A percentile compares a stretch with the other conserved stretches of the same genome.
phyloP scores from a whole-genome alignment of 2,113 vertebrate species.

The Rhabdornis inornatus region DNA sequence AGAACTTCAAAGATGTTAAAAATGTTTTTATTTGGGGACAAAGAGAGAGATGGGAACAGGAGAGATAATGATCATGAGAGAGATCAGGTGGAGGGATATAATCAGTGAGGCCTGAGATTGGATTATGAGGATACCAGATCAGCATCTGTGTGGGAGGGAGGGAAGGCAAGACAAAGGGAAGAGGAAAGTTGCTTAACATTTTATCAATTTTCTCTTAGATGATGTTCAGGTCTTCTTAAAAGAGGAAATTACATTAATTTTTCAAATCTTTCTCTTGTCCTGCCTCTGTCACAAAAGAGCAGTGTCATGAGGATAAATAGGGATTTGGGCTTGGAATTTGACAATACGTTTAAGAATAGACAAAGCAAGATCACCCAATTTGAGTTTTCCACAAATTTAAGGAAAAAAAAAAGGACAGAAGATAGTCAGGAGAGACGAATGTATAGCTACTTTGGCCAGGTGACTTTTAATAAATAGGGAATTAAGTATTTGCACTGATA shows the following conservation, averaged over 20 bases:
- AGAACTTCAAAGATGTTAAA: not conserved
- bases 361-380: not conserved
- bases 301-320: accelerated
- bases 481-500: not conserved
- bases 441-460: not conserved
- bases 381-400: not conserved
- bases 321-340: not conserved
- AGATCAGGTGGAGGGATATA: not conserved
- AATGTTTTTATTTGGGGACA: not conserved
- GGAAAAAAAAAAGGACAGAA: not conserved
- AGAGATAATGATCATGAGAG: not conserved
- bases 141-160: not conserved
- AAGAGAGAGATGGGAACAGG: not conserved
- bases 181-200: not conserved
- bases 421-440: not conserved
- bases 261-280: not conserved
- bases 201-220: not conserved
- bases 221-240: not conserved
- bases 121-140: not conserved
- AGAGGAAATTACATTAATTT: not conserved
- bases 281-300: not conserved
- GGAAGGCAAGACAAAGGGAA: not conserved
- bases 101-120: not conserved
- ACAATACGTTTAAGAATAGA: not conserved
- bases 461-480: not conserved